Conservation (phyloP, 2,113 vertebrate species). For the Lanius ludovicianus region DNA sequence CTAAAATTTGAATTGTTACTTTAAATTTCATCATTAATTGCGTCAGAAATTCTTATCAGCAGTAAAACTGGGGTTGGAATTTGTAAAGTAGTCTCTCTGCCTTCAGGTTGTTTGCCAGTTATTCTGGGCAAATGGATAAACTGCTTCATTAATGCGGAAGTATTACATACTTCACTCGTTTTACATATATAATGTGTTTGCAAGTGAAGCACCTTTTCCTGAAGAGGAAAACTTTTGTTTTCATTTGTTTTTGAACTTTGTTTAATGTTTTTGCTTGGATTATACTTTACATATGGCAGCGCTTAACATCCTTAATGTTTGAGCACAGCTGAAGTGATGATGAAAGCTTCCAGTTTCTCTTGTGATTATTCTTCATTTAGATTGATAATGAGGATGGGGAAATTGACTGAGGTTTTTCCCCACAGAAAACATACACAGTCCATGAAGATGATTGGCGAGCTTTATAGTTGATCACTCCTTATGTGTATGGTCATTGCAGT, state of each 20-base stretch:
- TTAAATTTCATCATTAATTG: background rate
- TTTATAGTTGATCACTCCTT: background rate
- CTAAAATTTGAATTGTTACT: background rate
- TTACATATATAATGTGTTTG: background rate
- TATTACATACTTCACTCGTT: background rate
- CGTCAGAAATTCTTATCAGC: background rate
- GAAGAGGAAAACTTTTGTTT: background rate
- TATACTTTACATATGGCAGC: background rate
- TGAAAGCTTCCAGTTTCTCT: background rate
- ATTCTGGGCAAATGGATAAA: background rate
- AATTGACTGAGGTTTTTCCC: background rate
- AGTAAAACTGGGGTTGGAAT: background rate
- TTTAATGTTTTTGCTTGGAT: background rate
- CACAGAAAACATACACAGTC: background rate
- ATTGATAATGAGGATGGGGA: background rate
- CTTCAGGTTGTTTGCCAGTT: background rate
- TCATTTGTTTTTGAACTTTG: background rate
- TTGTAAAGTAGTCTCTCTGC: background rate
- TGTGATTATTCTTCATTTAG: background rate
- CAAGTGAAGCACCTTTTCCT: background rate
- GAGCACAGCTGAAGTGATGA: background rate
- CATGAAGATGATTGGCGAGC: background rate
- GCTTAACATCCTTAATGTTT: background rate
- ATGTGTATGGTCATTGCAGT: background rate
- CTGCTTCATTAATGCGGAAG: background rate